Percentiles rank a stretch among this genome's conserved stretches.
These are phyloP conservation scores for Lampropteryx suffumata DNA, from an alignment of 2,888 invertebrate genomes.

Conservation along the genomic window DNA sequence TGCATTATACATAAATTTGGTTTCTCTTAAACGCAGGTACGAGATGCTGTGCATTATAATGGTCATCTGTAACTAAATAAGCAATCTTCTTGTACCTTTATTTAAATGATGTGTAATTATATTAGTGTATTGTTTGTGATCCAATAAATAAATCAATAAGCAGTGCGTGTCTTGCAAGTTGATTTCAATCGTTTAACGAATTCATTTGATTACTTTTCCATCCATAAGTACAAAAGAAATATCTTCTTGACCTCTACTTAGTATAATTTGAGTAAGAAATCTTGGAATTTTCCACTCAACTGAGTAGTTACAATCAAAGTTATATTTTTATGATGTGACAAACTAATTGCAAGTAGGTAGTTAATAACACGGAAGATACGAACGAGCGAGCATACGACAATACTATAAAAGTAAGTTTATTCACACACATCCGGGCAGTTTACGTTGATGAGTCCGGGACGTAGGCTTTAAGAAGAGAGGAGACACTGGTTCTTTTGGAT, in stretches of 20 bases:
- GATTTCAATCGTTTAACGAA: no score
- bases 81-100: no score
- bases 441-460: slow-evolving; percentile 2
- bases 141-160: no score
- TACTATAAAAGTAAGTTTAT: slow-evolving; percentile 28
- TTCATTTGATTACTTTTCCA: no score
- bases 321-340: slow-evolving; percentile 28
- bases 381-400: slow-evolving; percentile 38
- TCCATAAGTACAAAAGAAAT: no score
- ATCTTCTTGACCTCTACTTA: background rate
- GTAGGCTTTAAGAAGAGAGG: background rate
- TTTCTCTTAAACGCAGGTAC: no score
- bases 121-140: no score
- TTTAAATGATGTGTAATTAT: no score
- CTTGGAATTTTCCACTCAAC: background rate
- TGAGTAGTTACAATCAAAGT: background rate
- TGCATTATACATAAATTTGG: no score
- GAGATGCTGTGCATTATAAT: no score
- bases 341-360: slow-evolving; percentile 33
- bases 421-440: slow-evolving; percentile 8
- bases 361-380: slow-evolving; percentile 51
- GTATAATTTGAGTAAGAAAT: background rate
- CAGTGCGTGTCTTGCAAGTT: no score
- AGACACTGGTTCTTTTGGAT: background rate
- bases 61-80: no score